Conservation (phyloP, 2,113 vertebrate genomes). For the Strigops habroptila region DNA sequence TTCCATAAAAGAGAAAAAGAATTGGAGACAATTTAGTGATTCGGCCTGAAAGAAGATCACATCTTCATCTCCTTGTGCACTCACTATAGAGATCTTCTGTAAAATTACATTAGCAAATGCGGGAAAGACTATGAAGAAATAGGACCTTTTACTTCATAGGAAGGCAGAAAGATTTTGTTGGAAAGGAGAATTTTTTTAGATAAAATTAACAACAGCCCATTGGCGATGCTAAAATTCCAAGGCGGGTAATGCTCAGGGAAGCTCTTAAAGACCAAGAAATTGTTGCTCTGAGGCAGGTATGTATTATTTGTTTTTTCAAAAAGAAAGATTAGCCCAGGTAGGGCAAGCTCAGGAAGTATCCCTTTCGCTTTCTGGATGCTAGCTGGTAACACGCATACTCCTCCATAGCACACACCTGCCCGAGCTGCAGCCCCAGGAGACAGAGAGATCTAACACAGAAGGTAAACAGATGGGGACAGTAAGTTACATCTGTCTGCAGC, state of each 20-base stretch:
- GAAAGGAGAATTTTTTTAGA: background rate
- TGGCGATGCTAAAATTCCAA: background rate
- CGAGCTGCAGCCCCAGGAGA: background rate
- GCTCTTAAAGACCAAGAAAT: background rate
- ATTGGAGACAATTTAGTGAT: background rate
- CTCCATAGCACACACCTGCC: background rate
- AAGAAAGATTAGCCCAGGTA: background rate
- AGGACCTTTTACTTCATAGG: background rate
- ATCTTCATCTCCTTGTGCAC: background rate
- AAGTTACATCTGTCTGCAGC: background rate
- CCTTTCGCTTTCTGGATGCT: background rate
- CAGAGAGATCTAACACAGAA: fast-evolving
- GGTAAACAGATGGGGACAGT: background rate
- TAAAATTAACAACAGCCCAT: background rate
- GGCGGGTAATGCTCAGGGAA: background rate
- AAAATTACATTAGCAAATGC: background rate
- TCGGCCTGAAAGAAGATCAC: background rate
- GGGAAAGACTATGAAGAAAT: background rate
- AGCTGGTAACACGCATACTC: background rate
- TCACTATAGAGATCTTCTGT: background rate
- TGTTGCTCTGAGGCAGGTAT: background rate
- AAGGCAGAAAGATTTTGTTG: background rate
- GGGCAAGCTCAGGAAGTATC: background rate
- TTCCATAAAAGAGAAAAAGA: background rate
- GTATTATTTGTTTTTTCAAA: background rate